Base-by-base conservation (phyloP, 1,140 invertebrate species). In the Diplogasteroides magnus region DNA sequence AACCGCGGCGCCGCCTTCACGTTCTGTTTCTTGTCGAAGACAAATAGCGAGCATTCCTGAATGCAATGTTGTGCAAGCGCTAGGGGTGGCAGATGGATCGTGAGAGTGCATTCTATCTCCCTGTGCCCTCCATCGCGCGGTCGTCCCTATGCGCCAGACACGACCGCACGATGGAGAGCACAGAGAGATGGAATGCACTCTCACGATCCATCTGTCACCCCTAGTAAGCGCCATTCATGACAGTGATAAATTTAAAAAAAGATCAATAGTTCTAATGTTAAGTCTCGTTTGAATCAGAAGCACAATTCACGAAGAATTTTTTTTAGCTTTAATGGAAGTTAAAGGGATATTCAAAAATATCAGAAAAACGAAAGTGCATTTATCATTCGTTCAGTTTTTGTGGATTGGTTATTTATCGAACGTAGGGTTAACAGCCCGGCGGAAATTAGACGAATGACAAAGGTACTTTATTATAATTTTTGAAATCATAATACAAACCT, bases 1-100 rank as follows among this genome's bases (percentile, higher is more conserved):
- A 73, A 67, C 63, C 71, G 32, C 19, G 71, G 64, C 23, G 70
- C 70, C 48, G 83, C 72, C 61, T 83, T 76, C 2, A 83, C 83
- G 68, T 85, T 84, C 70, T 83, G 81, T 25, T 84, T 73, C 75
- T 85, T 84, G 68, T 85, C 83, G 0, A 85, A 85, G 19, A 84
- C 69, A 73, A 84, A 84, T 26, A 85, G 82, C 11, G 84, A 84
- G 14, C 77, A 81, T 71, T 84, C 83, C 84, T 85, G 77, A 31
- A 80, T 27, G 14, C 27, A 61, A 61, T 14, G 13, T 14, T n/a
- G n/a, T n/a, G n/a, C n/a, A 25, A 32, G 19, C 3, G 28, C 28
- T 11, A 31, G 15, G 19, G 29, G 28, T 48, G 28, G 14, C 11
- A 48, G 15, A 26, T 37, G 23, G 14, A 37, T 14, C 28, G 26